Evolutionary conservation across 2,113 vertebrate species (phyloP).

Genomic region (Xyliphius kryptos): DNA sequence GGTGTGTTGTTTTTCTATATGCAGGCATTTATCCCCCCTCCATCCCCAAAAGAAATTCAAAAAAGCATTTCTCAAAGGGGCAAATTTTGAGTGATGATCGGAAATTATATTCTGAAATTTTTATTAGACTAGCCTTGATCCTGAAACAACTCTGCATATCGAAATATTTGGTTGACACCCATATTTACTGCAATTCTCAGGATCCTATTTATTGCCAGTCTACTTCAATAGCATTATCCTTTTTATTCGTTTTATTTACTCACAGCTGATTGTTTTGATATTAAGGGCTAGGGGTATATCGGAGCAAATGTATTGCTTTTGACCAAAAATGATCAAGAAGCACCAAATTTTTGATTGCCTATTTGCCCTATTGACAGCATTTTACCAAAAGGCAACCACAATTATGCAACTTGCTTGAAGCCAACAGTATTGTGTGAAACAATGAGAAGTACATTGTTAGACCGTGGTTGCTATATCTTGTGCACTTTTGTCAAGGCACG

Average conservation of each 20-base stretch:
- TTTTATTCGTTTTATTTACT: constrained; percentile 51
- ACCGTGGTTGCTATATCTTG: constrained; percentile 22
- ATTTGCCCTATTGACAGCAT: constrained; percentile 29
- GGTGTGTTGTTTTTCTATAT: constrained; percentile 57
- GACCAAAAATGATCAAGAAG: constrained; percentile 55
- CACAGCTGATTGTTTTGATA: constrained; percentile 44
- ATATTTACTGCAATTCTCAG: constrained; percentile 64
- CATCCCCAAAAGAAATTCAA: constrained; percentile 64
- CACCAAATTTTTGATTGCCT: constrained; percentile 14
- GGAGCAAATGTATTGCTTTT: constrained; percentile 46
- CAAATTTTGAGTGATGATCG: constrained; percentile 46
- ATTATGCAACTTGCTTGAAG: constrained; percentile 34
- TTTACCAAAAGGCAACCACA: constrained; percentile 38
- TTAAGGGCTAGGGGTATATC: constrained; percentile 52
- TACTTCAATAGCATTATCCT: constrained; percentile 49
- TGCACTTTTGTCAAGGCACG: constrained; percentile 44
- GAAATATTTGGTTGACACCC: constrained; percentile 44
- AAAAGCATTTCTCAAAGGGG: constrained; percentile 50
- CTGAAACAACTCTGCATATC: constrained; percentile 58
- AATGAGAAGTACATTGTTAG: constrained; percentile 22
- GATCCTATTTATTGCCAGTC: constrained; percentile 70
- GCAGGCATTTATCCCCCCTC: constrained; percentile 74
- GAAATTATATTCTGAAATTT: constrained; percentile 53
- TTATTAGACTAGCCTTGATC: constrained; percentile 57
- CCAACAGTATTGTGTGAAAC: constrained; percentile 36